Evolutionary conservation across 2,113 vertebrate species (phyloP).

Genomic region (Colaptes auratus): DNA sequence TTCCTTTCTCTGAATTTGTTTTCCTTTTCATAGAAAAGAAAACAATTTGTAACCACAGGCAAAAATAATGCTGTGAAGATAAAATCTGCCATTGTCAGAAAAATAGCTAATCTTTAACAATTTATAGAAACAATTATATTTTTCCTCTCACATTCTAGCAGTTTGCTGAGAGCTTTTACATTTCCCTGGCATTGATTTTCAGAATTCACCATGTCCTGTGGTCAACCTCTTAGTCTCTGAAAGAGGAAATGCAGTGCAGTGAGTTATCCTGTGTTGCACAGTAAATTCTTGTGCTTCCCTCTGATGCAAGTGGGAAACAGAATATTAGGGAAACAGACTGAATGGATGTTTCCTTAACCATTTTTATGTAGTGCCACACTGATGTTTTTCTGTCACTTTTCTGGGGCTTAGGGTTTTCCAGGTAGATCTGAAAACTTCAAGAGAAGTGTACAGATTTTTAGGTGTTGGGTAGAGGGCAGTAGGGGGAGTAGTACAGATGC

Average conservation of each 20-base stretch:
- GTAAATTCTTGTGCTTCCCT: neutral
- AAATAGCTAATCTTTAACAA: neutral
- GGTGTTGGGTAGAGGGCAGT: fast-evolving
- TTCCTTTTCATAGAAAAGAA: neutral
- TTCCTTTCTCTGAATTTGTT: neutral
- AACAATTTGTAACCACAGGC: neutral
- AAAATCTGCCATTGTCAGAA: neutral
- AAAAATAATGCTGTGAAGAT: neutral
- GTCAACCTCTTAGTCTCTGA: neutral
- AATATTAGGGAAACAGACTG: neutral
- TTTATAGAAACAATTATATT: neutral
- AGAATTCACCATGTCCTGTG: neutral
- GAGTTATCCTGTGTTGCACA: neutral
- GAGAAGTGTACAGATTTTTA: neutral
- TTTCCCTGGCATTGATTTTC: neutral
- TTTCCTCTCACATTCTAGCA: neutral
- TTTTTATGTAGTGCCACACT: neutral
- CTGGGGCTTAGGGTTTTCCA: neutral
- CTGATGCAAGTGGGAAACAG: neutral
- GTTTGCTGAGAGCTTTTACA: neutral
- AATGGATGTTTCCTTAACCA: neutral
- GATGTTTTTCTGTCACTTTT: neutral
- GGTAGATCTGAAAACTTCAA: neutral
- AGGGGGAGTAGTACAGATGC: neutral
- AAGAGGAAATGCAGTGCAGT: neutral